Evolutionary conservation across 2,888 invertebrate species (phyloP), one percentile per base, ranked within the genome.

Genomic region (Dioctria rufipes): DNA sequence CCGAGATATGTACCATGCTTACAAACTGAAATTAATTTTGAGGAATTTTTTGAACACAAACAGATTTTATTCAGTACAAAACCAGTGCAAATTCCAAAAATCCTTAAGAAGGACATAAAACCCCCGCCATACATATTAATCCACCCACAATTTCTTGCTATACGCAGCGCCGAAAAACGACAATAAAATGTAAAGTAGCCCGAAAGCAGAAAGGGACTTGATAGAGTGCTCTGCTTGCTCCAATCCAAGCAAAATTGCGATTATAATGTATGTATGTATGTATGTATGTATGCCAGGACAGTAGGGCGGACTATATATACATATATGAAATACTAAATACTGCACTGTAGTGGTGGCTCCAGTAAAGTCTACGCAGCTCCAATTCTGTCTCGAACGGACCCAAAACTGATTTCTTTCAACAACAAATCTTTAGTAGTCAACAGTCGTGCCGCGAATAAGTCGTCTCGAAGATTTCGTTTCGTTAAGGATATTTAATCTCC

Each of bases 341-440:
- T 25, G 25, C 42, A 40, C 5, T 73, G 73, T 73, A 51, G 73
- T 73, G 58, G 73, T 73, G 73, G 73, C 73, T 73, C 73, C 60
- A 73, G 43, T 58, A 25, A n/a, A 73, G 73, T 73, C 73, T 60
- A 73, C 73, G 73, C 73, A 73, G 73, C 60, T 73, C 73, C 60
- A n/a, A 40, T 11, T 71, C 58, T 37, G 71, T 54, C 71, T 71
- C 69, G 73, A 5, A 40, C 51, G n/a, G 67, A 25, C 25, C 25
- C 25, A 25, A 51, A 73, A 60, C 73, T 73, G 73, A 73, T 73
- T 73, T 73, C 73, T 42, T 73, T 51, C 73, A 58, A 60, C 54
- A 73, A 60, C 43, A 73, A 25, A 73, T 73, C 73, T 73, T 54
- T 40, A 58, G 73, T 42, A 73, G 73, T 73, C 73, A 54, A 73